Evolutionary conservation across 2,888 invertebrate genomes (phyloP).

Genomic region (Diabrotica balteata): DNA sequence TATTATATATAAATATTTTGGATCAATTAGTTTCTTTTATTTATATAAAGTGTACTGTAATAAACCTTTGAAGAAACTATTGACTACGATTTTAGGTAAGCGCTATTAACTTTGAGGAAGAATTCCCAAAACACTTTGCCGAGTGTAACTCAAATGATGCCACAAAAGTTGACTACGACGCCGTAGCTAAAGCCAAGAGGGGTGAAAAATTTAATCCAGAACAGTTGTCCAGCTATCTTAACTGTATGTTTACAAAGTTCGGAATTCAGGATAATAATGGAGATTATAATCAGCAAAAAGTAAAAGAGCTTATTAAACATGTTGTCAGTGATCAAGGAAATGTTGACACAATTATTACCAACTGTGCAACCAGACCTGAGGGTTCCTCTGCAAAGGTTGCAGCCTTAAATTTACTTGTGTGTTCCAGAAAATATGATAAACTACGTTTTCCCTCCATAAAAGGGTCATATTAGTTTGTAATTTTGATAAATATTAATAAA

Average conservation of each 20-base stretch:
- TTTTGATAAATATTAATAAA: no score
- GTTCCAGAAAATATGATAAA: not conserved
- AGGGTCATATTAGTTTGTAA: no score
- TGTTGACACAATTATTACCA: not conserved
- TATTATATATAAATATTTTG: no score
- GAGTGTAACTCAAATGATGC: not conserved
- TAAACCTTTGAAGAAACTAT: no score
- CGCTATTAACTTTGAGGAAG: no score
- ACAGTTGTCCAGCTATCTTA: not conserved
- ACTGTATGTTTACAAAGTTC: not conserved
- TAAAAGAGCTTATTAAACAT: conserved; percentile 8
- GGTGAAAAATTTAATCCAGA: not conserved
- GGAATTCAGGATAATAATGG: conserved; percentile 2
- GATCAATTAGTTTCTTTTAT: no score
- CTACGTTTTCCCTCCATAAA: not conserved
- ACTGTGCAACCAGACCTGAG: not conserved
- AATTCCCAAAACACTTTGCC: not conserved
- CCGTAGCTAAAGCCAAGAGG: not conserved
- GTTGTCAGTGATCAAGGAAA: not conserved
- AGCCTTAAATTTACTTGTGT: not conserved
- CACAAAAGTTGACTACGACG: not conserved
- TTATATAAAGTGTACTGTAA: no score
- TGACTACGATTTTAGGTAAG: no score
- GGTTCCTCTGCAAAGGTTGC: not conserved
- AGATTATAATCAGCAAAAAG: conserved; percentile 8